Evolutionary conservation across 1,140 invertebrate species (phyloP).

Genomic region (Lucilia sericata): DNA sequence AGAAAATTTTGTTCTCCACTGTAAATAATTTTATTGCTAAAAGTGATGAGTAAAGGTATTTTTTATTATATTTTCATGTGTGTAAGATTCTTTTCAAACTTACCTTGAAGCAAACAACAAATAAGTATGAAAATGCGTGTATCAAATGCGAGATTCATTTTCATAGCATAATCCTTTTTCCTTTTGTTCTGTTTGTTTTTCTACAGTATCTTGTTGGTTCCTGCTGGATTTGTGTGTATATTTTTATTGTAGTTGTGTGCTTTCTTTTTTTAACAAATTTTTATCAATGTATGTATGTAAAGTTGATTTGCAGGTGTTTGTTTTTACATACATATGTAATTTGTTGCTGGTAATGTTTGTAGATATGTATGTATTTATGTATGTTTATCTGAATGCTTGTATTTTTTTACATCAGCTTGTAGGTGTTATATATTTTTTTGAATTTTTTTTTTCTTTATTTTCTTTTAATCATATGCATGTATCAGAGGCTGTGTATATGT

Average conservation of each 20-base stretch:
- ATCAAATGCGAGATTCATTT: conserved; percentile 64
- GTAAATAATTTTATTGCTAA: too few species aligned
- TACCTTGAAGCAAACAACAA: conserved; percentile 65
- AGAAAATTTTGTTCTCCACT: too few species aligned
- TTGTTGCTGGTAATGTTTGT: background rate
- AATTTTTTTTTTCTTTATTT: background rate
- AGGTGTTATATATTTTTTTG: background rate
- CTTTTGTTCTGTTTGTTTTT: conserved; percentile 21
- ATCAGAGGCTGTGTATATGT: background rate
- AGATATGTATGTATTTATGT: background rate
- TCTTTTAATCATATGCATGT: background rate
- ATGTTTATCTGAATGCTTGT: too few species aligned
- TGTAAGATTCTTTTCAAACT: conserved; percentile 39
- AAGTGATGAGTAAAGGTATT: too few species aligned
- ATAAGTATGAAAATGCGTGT: conserved; percentile 62
- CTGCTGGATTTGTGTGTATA: background rate
- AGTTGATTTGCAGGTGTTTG: background rate
- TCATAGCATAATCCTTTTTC: conserved; percentile 59
- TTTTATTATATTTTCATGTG: too few species aligned
- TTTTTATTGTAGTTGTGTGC: background rate
- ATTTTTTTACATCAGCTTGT: background rate
- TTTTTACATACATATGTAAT: background rate
- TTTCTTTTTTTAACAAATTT: background rate
- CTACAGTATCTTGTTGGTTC: background rate
- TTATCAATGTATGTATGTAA: too few species aligned